Evolutionary conservation across 2,888 invertebrate genomes (phyloP), one percentile per base, ranked within the genome.

Genomic region (Acanthopleura granulata): DNA sequence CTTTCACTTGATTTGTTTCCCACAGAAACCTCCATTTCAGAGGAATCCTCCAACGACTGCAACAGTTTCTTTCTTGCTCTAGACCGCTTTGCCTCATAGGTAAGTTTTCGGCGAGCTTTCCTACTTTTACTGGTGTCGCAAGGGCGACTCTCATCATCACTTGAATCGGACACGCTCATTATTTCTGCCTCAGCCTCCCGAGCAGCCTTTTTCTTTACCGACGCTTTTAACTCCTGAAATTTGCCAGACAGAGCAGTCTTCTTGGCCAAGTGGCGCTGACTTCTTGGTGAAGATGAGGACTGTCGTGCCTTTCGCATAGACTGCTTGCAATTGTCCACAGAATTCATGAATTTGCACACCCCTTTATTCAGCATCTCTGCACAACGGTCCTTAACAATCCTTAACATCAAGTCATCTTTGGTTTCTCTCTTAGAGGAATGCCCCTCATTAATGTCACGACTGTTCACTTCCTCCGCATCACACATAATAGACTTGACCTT

Each of bases 401-500:
- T 57, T 6, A 57, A 18, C 57, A 57, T 57, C 57, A 57, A 12
- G 22, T 57, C 57, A 57, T 57, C 57, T 57, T 57, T 57, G 18
- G 18, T 18, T 6, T 57, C 57, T 22, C 57, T 18, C 22, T 12
- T 18, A 22, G 18, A n/a, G 12, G 57, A 18, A 22, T 57, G 57
- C 6, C 22, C n/a, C n/a, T 57, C 57, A 18, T 18, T n/a, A 57
- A 22, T 57, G 12, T 57, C 57, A 3, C 57, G 57, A 57, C 12
- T 57, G 3, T 57, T 3, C n/a, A 57, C 57, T 22, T 57, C 57
- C 22, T 57, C 57, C 18, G 57, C 57, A 57, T 3, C 57, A 57
- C 62, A 40, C 14, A 75, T 30, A n/a, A 75, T 73, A 40, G 79
- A 78, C 69, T 81, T 80, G 15, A 82, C 72, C 30, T 79, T 77